Conservation (phyloP, 2,797 vertebrate genomes). For the Cyclopterus lumpus region DNA sequence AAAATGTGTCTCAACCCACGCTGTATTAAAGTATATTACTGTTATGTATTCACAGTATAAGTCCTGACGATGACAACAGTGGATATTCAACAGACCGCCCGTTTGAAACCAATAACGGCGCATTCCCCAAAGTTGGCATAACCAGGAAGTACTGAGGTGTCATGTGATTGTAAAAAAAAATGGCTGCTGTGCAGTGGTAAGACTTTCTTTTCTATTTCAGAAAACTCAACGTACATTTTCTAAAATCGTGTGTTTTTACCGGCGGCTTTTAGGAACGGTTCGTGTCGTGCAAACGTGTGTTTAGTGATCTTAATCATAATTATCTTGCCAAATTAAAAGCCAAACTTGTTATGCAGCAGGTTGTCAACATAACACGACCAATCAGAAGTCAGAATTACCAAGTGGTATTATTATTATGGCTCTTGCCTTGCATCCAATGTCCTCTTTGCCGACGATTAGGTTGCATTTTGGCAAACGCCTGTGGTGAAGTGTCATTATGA, state of each 20-base stretch:
- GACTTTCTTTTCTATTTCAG: slow-evolving; percentile 53
- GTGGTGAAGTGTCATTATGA: neutral
- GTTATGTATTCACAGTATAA: neutral
- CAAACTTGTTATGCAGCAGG: slow-evolving; percentile 1
- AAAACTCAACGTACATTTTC: neutral
- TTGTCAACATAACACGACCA: neutral
- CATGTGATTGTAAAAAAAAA: slow-evolving; percentile 80
- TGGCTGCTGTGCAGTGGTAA: slow-evolving; percentile 86
- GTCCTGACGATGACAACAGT: accelerated
- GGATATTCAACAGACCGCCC: accelerated
- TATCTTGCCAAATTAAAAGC: neutral
- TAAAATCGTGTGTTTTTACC: accelerated
- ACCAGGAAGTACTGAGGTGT: slow-evolving; percentile 70
- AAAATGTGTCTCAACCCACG: neutral
- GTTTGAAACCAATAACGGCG: slow-evolving; percentile 21
- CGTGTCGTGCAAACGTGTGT: accelerated
- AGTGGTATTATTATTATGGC: no score
- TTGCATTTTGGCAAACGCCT: neutral
- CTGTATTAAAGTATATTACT: accelerated
- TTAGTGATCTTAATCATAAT: neutral
- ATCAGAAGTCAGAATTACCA: neutral
- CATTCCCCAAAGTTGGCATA: neutral
- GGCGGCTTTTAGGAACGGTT: neutral
- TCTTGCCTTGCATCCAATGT: neutral
- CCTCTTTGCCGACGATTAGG: neutral